These are phyloP conservation scores for Uria aalge DNA, from an alignment of 2,113 vertebrate genomes.

Conservation along the genomic window DNA sequence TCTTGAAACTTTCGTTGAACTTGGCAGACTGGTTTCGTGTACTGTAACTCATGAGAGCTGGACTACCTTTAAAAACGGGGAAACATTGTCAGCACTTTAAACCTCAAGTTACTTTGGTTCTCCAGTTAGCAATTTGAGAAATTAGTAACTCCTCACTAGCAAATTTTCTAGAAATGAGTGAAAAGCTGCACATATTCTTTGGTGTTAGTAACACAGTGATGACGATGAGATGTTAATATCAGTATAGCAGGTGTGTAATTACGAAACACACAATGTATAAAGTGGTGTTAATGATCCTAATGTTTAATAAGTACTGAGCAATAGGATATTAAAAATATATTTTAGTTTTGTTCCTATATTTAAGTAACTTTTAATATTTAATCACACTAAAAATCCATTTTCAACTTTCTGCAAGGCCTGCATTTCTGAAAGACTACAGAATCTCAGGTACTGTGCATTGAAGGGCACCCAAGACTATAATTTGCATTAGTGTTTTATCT, in stretches of 20 bases:
- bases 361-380: background rate
- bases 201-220: background rate
- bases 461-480: background rate
- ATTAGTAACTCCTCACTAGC: background rate
- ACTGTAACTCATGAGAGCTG: background rate
- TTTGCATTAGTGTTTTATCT: background rate
- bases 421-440: background rate
- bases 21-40: background rate
- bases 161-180: background rate
- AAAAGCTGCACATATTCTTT: background rate
- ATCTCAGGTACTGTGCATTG: background rate
- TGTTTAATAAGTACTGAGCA: background rate
- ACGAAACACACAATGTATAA: background rate
- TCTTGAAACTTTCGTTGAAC: background rate
- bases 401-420: background rate
- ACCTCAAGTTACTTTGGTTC: background rate
- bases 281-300: background rate
- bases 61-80: background rate
- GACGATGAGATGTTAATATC: background rate
- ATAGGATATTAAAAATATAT: background rate
- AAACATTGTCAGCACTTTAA: background rate
- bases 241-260: background rate
- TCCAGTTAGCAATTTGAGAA: background rate
- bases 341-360: background rate
- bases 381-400: background rate